These are phyloP conservation scores for Noctua pronuba DNA, from an alignment of 2,888 invertebrate species.

Conservation along the genomic window DNA sequence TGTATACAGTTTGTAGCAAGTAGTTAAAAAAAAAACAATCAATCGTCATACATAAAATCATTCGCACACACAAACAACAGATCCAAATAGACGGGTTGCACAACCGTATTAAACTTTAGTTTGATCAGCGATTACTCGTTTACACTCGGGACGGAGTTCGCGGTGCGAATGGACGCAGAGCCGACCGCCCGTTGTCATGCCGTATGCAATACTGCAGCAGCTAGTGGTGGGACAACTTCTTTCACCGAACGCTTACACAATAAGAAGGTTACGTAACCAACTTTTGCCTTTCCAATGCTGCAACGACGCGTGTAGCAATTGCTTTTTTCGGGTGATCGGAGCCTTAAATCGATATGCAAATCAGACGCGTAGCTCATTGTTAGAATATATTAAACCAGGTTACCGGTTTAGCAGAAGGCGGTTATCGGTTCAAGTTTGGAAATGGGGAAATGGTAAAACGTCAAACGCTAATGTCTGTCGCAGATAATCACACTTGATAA, in stretches of 20 bases:
- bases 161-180: constrained; percentile 66
- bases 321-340: constrained; percentile 70
- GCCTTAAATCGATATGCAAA: constrained; percentile 56
- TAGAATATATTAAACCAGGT: constrained; percentile 44
- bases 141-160: constrained; percentile 57
- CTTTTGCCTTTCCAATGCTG: constrained; percentile 86
- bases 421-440: constrained; percentile 57
- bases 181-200: constrained; percentile 77
- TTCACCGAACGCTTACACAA: constrained; percentile 87
- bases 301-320: constrained; percentile 78
- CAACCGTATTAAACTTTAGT: constrained; percentile 63
- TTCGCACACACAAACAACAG: constrained; percentile 62
- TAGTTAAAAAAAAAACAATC: constrained; percentile 9
- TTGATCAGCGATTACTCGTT: constrained; percentile 52
- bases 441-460: constrained; percentile 35
- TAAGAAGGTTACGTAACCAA: constrained; percentile 81
- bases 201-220: constrained; percentile 83
- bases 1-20: constrained; percentile 11
- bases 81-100: constrained; percentile 59
- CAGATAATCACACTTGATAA: not conserved
- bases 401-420: constrained; percentile 53
- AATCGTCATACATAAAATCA: constrained; percentile 62
- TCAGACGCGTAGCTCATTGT: constrained; percentile 35
- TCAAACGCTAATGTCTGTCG: not conserved
- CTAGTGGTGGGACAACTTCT: constrained; percentile 78